Evolutionary conservation across 2,797 vertebrate genomes (phyloP).

Genomic region (Spatula versicolor): DNA sequence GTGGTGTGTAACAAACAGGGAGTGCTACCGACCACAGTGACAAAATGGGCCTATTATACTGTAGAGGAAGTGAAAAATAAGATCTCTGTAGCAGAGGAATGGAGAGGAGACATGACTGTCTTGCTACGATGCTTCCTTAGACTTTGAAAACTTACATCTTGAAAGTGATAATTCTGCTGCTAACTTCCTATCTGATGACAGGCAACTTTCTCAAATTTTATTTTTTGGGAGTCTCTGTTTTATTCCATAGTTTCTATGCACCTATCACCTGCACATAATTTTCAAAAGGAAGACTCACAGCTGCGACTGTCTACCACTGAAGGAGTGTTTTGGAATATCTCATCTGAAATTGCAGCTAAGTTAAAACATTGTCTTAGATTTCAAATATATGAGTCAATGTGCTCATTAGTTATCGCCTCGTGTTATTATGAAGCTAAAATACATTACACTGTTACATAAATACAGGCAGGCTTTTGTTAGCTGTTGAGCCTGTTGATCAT

Average conservation of each 20-base stretch:
- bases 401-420: not conserved
- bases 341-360: not conserved
- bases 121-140: not conserved
- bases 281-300: not conserved
- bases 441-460: not conserved
- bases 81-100: not conserved
- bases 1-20: not conserved
- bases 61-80: not conserved
- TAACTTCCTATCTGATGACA: not conserved
- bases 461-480: not conserved
- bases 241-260: not conserved
- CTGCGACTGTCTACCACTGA: not conserved
- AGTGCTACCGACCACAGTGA: not conserved
- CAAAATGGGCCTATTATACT: constrained; percentile 1
- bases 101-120: not conserved
- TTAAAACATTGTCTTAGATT: not conserved
- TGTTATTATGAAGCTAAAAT: not conserved
- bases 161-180: not conserved
- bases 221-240: not conserved
- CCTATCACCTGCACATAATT: not conserved
- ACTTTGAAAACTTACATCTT: not conserved
- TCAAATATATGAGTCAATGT: not conserved
- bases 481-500: constrained; percentile 22
- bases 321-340: constrained; percentile 17
- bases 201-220: not conserved